Evolutionary conservation across 2,113 vertebrate genomes (phyloP).

Genomic region (Carassius carassius): DNA sequence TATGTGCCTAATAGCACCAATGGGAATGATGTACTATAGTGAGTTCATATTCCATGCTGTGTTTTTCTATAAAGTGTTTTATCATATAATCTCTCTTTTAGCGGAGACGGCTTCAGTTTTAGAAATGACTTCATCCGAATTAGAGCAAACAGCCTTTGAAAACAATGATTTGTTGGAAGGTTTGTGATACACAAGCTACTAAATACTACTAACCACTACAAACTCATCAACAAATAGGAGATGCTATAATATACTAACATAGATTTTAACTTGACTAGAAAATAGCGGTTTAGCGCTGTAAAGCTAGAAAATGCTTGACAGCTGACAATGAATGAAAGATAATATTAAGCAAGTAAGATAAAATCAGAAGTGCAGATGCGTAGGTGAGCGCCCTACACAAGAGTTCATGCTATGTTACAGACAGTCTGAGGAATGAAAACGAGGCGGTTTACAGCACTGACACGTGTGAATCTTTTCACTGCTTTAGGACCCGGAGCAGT

Average conservation of each 20-base stretch:
- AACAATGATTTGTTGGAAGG: constrained; percentile 59
- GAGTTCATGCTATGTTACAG: neutral
- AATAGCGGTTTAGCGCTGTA: neutral
- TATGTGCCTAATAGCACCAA: constrained; percentile 25
- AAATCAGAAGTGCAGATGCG: neutral
- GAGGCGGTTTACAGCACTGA: constrained; percentile 5
- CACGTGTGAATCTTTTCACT: constrained; percentile 25
- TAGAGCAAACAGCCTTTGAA: constrained; percentile 59
- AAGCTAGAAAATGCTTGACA: neutral
- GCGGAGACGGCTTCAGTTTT: constrained; percentile 50
- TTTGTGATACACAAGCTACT: constrained; percentile 56
- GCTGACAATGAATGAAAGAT: neutral
- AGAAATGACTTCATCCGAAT: constrained; percentile 59
- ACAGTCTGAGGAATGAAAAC: neutral
- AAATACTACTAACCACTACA: constrained; percentile 42
- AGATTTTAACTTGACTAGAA: constrained; percentile 42
- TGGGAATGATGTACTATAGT: constrained; percentile 2
- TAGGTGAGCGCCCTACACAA: neutral
- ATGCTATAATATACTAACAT: constrained; percentile 46
- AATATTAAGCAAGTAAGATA: neutral
- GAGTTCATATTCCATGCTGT: constrained; percentile 22
- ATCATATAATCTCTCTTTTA: constrained; percentile 60
- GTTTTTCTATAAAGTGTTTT: constrained; percentile 31
- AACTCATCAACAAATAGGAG: constrained; percentile 15
- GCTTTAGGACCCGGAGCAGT: constrained; percentile 85